phyloP scores from a whole-genome alignment of 2,888 invertebrate genomes.

The Cosmia trapezina region DNA sequence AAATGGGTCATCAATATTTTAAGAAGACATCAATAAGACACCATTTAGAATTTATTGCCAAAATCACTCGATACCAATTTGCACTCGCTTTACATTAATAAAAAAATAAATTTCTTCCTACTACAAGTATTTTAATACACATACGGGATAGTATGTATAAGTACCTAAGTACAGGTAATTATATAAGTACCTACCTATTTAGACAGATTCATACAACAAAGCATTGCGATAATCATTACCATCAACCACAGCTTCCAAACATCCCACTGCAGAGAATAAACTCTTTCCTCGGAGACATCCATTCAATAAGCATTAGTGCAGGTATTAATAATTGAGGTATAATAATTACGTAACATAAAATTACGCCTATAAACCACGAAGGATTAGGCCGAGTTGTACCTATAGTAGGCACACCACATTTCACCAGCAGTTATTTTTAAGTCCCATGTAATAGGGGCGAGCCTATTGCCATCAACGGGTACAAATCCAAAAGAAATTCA shows the following conservation, averaged over 20 bases:
- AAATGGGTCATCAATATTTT: slow-evolving; percentile 9
- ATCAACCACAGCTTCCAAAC: background rate
- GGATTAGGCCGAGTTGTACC: background rate
- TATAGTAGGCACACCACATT: background rate
- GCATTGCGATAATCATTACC: background rate
- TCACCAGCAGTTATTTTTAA: background rate
- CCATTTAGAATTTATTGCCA: background rate
- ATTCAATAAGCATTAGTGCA: background rate
- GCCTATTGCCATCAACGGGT: background rate
- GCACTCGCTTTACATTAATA: background rate
- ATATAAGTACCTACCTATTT: too few species aligned
- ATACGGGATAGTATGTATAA: background rate
- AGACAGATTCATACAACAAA: background rate
- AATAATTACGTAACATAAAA: background rate
- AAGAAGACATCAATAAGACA: background rate
- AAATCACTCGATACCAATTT: background rate
- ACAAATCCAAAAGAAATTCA: background rate
- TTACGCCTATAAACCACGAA: background rate
- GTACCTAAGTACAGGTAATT: background rate
- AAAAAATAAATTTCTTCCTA: background rate
- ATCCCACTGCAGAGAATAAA: background rate
- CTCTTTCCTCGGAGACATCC: background rate
- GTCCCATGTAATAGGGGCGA: background rate
- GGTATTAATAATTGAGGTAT: background rate
- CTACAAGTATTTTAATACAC: background rate